phyloP scores from a whole-genome alignment of 2,797 vertebrate genomes.

The Avahi laniger region DNA sequence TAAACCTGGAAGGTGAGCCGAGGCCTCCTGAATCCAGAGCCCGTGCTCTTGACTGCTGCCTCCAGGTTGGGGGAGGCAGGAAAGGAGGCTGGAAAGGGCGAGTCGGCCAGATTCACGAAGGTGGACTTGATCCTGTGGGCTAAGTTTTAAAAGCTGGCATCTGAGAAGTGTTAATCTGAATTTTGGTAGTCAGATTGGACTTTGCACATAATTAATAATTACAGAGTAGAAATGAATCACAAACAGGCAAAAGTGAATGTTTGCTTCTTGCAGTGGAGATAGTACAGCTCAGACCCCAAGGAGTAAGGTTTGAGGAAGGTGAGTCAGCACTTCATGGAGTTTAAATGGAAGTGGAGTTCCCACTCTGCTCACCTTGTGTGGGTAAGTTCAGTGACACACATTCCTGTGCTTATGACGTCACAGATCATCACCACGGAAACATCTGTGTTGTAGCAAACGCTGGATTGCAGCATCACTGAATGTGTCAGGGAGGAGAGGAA shows the following conservation, averaged over 20 bases:
- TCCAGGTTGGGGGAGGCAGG: not conserved
- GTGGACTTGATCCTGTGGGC: not conserved
- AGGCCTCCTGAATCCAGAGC: not conserved
- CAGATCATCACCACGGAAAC: conserved; percentile 76
- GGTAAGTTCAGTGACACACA: conserved; percentile 51
- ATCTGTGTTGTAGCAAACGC: conserved; percentile 74
- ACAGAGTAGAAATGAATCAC: not conserved
- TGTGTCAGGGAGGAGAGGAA: conserved; percentile 71
- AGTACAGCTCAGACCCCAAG: not conserved
- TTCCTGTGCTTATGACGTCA: conserved; percentile 74
- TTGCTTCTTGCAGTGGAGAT: not conserved
- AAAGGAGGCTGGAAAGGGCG: not conserved
- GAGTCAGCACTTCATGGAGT: not conserved
- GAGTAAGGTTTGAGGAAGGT: conserved; percentile 40
- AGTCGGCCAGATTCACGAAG: not conserved
- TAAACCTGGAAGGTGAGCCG: not conserved
- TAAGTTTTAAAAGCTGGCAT: not conserved
- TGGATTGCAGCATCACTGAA: conserved; percentile 66
- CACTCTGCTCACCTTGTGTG: not conserved
- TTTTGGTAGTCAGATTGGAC: not conserved
- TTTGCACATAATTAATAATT: not conserved
- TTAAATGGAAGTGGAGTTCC: not conserved
- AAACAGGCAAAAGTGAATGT: not conserved
- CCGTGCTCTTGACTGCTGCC: not conserved
- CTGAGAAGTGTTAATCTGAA: not conserved